Evolutionary conservation across 2,113 vertebrate species (phyloP).

Genomic region (Petromus typicus): DNA sequence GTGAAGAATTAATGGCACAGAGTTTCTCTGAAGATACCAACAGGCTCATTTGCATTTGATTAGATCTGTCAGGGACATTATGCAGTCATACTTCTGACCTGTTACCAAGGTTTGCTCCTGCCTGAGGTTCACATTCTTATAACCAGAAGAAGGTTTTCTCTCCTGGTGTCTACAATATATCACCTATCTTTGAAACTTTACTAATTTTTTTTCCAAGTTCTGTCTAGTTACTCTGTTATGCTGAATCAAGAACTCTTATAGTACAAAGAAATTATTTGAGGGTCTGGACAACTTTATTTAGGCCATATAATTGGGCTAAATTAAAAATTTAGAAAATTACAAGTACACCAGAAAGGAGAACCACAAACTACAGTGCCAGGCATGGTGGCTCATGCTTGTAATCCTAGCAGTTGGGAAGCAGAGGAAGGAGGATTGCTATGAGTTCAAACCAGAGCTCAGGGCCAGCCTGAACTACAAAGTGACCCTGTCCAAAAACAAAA

Average conservation of each 20-base stretch:
- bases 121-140: background rate
- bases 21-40: background rate
- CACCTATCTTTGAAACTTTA: background rate
- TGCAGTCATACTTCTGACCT: background rate
- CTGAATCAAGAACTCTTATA: background rate
- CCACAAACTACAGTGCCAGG: no score
- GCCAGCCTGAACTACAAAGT: no score
- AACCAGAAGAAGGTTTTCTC: background rate
- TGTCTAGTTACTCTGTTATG: background rate
- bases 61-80: background rate
- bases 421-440: no score
- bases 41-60: background rate
- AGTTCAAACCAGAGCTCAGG: no score
- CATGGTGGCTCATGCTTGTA: no score
- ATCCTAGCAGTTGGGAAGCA: no score
- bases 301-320: background rate
- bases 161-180: background rate
- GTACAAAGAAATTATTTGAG: background rate
- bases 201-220: background rate
- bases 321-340: background rate
- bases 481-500: no score
- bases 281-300: background rate
- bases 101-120: background rate
- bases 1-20: slow-evolving; percentile 16
- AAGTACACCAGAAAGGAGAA: no score